phyloP scores from a whole-genome alignment of 2,797 vertebrate species.

The Echiichthys vipera region DNA sequence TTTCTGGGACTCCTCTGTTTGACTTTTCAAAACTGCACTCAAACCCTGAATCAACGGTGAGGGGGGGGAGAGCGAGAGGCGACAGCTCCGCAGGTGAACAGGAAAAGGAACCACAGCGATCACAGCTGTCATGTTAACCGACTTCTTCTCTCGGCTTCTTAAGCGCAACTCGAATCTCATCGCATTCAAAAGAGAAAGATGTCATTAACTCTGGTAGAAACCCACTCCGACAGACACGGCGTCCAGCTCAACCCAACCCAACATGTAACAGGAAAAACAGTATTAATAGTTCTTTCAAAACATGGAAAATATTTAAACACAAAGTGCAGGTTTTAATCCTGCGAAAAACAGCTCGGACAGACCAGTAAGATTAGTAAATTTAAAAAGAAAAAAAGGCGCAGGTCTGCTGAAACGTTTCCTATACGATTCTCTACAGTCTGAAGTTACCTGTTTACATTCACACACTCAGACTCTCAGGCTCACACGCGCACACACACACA shows the following conservation, averaged over 20 bases:
- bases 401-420: constrained; percentile 47
- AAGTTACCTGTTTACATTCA: constrained; percentile 50
- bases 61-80: too few species aligned
- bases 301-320: constrained; percentile 34
- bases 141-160: constrained; percentile 14
- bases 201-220: constrained; percentile 35
- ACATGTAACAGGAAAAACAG: constrained; percentile 32
- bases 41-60: constrained; percentile 41
- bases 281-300: constrained; percentile 34
- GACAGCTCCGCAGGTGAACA: background rate
- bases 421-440: constrained; percentile 54
- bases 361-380: constrained; percentile 34
- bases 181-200: constrained; percentile 45
- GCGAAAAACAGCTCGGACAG: constrained; percentile 29
- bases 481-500: constrained; percentile 19
- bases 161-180: constrained; percentile 48
- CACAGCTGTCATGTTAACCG: constrained; percentile 39
- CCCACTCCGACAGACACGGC: constrained; percentile 34
- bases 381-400: constrained; percentile 23
- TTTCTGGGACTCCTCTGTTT: constrained; percentile 19
- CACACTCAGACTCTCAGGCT: background rate
- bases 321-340: constrained; percentile 24
- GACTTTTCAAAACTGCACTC: constrained; percentile 68
- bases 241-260: constrained; percentile 25
- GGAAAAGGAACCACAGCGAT: constrained; percentile 10